These are phyloP conservation scores for Enteromius thamalakanensis DNA, from an alignment of 2,797 vertebrate genomes.

Conservation along the genomic window DNA sequence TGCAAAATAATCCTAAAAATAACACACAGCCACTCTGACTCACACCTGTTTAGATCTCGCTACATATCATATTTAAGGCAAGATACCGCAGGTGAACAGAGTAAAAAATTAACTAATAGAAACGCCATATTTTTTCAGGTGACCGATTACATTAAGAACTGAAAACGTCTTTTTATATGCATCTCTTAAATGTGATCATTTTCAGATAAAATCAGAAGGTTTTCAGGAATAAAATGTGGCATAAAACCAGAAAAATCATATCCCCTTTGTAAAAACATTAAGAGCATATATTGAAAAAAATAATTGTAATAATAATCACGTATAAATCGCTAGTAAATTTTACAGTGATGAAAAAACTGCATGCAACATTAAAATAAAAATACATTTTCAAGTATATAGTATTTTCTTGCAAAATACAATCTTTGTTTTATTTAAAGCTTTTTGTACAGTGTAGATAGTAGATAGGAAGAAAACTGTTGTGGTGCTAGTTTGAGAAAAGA, in stretches of 20 bases:
- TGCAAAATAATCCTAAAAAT: constrained; percentile 3
- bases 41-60: background rate
- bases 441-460: background rate
- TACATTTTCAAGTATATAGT: background rate
- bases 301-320: no score
- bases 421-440: background rate
- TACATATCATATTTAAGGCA: background rate
- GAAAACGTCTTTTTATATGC: background rate
- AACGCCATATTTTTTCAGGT: background rate
- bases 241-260: no score
- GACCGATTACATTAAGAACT: background rate
- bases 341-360: no score
- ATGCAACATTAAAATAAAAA: background rate
- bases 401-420: background rate
- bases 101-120: background rate
- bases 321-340: no score
- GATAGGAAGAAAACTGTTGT: background rate
- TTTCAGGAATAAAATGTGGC: no score
- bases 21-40: background rate
- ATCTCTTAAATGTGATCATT: background rate
- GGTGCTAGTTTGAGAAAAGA: background rate
- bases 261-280: no score
- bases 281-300: no score
- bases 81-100: background rate
- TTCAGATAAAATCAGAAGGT: background rate